phyloP scores from a whole-genome alignment of 2,113 vertebrate species.

The Phaethon lepturus region DNA sequence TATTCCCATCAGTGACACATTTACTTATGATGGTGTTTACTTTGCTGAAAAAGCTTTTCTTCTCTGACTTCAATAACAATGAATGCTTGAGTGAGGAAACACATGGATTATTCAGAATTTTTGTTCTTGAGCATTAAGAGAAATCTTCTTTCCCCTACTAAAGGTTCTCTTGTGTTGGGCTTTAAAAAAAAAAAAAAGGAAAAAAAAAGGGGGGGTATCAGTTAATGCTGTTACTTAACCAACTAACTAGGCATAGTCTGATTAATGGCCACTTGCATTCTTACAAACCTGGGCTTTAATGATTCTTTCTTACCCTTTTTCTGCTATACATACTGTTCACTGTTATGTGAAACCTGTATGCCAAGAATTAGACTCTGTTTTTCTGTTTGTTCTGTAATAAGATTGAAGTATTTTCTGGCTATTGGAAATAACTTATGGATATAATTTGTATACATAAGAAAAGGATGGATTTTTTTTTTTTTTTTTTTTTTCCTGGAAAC shows the following conservation, averaged over 20 bases:
- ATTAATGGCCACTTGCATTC: background rate
- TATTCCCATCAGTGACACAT: background rate
- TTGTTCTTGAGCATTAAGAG: background rate
- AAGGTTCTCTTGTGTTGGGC: background rate
- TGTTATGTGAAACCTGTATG: background rate
- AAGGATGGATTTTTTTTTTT: background rate
- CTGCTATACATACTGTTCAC: background rate
- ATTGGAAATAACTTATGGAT: background rate
- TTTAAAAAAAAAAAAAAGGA: background rate
- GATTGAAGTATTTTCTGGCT: background rate
- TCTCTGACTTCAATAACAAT: background rate
- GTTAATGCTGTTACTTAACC: background rate
- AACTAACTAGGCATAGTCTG: background rate
- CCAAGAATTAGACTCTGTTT: background rate
- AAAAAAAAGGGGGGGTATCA: too few relatives aligned
- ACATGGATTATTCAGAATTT: background rate
- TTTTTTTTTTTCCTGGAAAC: background rate
- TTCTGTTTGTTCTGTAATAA: slow-evolving; percentile 20
- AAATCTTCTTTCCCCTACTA: background rate
- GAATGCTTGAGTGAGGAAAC: background rate
- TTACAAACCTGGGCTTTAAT: background rate
- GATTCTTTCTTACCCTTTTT: background rate
- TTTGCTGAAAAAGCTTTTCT: background rate
- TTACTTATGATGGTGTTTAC: background rate
- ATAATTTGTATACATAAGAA: background rate